These are phyloP conservation scores for Parnassius apollo DNA, from an alignment of 2,888 invertebrate genomes.

Conservation along the genomic window DNA sequence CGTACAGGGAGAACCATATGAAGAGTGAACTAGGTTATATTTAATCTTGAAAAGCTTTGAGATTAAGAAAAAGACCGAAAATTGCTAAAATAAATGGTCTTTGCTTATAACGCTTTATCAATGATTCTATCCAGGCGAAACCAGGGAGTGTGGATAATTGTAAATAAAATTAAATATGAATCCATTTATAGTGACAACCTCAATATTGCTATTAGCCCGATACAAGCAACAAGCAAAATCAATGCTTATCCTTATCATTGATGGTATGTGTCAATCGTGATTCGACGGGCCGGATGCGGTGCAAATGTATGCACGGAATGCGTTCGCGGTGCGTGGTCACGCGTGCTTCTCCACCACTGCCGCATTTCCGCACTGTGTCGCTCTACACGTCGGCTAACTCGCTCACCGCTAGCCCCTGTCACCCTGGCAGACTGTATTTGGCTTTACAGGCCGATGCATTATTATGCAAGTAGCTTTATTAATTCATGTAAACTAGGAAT, in stretches of 20 bases:
- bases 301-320: slow-evolving; percentile 49
- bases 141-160: too few species aligned
- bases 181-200: too few species aligned
- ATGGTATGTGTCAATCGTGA: not conserved
- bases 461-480: slow-evolving; percentile 7
- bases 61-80: too few species aligned
- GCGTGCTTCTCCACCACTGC: slow-evolving; percentile 31
- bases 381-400: not conserved
- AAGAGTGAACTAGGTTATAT: too few species aligned
- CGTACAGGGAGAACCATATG: too few species aligned
- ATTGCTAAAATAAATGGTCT: too few species aligned
- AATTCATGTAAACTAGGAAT: not conserved
- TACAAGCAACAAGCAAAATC: not conserved
- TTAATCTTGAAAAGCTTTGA: too few species aligned
- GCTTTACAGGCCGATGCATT: not conserved
- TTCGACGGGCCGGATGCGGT: slow-evolving; percentile 38
- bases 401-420: not conserved
- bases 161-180: too few species aligned
- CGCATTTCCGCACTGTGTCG: slow-evolving; percentile 41
- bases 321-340: slow-evolving; percentile 27
- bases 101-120: too few species aligned
- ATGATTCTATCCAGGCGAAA: too few species aligned
- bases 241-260: slow-evolving; percentile 4
- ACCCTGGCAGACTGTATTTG: not conserved
- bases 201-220: too few species aligned